Evolutionary conservation across 2,113 vertebrate species (phyloP).

Genomic region (Phylloscopus trochiloides): DNA sequence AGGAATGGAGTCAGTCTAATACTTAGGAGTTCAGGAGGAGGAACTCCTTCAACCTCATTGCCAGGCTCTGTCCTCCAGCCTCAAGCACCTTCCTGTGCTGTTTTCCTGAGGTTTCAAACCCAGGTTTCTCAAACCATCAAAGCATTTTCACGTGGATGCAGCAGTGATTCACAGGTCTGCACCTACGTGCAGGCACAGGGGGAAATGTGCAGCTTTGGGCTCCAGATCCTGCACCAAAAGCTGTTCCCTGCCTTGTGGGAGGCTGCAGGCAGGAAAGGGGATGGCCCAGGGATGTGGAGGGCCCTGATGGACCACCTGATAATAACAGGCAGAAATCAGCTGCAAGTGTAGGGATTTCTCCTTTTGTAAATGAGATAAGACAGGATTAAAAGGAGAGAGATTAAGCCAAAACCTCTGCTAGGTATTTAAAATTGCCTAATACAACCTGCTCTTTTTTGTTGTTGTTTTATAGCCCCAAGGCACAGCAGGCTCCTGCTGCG

Average conservation of each 20-base stretch:
- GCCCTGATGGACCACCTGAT: fast-evolving
- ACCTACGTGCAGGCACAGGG: fast-evolving
- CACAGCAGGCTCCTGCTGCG: neutral
- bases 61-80: neutral
- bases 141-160: neutral
- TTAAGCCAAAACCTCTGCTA: neutral
- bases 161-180: neutral
- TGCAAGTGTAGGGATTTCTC: neutral
- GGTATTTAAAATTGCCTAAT: neutral
- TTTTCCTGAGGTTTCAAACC: neutral
- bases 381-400: neutral
- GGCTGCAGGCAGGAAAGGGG: neutral
- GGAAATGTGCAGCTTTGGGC: neutral
- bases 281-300: neutral
- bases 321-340: neutral
- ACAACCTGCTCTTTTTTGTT: fast-evolving
- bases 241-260: neutral
- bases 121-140: too few species aligned
- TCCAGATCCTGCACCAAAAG: neutral
- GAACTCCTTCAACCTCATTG: fast-evolving
- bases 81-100: fast-evolving
- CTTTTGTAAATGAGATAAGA: neutral
- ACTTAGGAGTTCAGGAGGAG: neutral
- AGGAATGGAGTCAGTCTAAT: neutral
- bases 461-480: neutral